These are phyloP conservation scores for Tortrix viridana DNA, from an alignment of 2,888 invertebrate species.

Conservation along the genomic window DNA sequence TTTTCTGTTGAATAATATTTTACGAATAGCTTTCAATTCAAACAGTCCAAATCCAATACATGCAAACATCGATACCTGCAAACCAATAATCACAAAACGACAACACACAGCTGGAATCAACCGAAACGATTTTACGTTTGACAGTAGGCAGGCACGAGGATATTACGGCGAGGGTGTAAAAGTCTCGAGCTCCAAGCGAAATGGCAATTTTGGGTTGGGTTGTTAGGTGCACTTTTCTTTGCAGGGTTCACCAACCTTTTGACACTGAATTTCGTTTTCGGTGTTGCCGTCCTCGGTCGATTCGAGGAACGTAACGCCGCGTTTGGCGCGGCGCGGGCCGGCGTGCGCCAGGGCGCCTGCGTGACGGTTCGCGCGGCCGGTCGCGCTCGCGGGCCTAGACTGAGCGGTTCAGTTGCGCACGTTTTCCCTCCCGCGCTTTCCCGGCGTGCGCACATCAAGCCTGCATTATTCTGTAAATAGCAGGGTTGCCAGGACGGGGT, in stretches of 20 bases:
- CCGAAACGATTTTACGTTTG: conserved; percentile 46
- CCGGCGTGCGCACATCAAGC: conserved; percentile 82
- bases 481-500: conserved; percentile 40
- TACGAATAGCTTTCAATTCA: background rate
- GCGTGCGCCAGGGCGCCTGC: conserved; percentile 80
- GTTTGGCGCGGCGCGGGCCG: conserved; percentile 73
- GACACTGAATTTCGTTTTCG: conserved; percentile 80
- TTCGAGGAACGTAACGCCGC: conserved; percentile 81
- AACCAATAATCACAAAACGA: conserved; percentile 22
- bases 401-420: conserved; percentile 59
- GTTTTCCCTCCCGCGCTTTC: conserved; percentile 79
- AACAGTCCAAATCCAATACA: background rate
- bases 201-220: conserved; percentile 48
- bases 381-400: conserved; percentile 77
- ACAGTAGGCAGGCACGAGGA: conserved; percentile 69
- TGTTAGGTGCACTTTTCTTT: conserved; percentile 64
- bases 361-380: conserved; percentile 75
- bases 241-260: conserved; percentile 81
- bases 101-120: conserved; percentile 25
- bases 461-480: conserved; percentile 82
- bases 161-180: conserved; percentile 52
- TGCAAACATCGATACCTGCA: background rate
- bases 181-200: conserved; percentile 49
- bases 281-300: conserved; percentile 74
- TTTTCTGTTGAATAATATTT: background rate